Evolutionary conservation across 1,140 invertebrate species (phyloP).

Genomic region (Pogonognathellus flavescens): DNA sequence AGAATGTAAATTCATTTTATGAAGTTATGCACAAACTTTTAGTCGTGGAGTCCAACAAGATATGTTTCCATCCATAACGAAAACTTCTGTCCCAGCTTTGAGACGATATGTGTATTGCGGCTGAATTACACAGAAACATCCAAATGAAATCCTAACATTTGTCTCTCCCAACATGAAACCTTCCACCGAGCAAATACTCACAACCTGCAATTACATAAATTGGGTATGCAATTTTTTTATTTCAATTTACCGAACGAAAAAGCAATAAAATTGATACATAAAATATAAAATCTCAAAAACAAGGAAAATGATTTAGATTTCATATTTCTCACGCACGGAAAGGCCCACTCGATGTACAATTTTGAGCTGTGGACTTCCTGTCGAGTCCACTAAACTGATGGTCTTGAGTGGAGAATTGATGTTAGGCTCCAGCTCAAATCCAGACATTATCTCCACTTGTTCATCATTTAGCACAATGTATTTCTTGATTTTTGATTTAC

Average conservation of each 20-base stretch:
- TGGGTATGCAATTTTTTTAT: no score
- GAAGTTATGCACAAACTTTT: no score
- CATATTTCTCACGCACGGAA: not conserved
- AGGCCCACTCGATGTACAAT: slow-evolving; percentile 12
- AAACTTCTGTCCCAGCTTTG: not conserved
- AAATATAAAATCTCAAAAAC: not conserved
- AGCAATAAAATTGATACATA: not conserved
- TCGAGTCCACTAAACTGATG: not conserved
- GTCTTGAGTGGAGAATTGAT: not conserved
- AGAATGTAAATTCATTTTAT: no score
- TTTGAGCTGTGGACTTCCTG: not conserved
- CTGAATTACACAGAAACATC: slow-evolving; percentile 8
- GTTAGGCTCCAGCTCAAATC: not conserved
- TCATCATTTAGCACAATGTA: not conserved
- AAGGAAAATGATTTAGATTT: not conserved
- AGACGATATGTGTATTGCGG: not conserved
- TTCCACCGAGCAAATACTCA: not conserved
- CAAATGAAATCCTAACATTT: not conserved
- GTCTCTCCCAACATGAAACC: not conserved
- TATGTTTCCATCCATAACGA: not conserved
- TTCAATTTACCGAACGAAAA: no score
- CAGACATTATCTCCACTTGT: not conserved
- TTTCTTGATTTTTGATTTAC: not conserved
- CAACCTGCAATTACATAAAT: not conserved
- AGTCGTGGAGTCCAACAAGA: not conserved